phyloP scores from a whole-genome alignment of 2,888 invertebrate species.

The Agrilus cyanescens region DNA sequence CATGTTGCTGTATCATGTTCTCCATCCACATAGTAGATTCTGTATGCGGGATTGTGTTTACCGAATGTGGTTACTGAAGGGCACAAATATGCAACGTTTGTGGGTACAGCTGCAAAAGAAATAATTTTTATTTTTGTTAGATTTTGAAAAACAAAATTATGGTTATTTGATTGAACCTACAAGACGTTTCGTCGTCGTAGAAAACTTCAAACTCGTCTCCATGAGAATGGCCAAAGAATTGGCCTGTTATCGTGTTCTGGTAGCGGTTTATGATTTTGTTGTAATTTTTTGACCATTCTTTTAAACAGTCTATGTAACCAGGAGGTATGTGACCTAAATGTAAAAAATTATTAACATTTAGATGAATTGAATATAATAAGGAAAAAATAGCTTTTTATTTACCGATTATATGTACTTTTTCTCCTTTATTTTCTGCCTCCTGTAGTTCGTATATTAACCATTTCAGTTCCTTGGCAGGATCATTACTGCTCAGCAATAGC shows the following conservation, averaged over 20 bases:
- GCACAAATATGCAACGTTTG: conserved; percentile 80
- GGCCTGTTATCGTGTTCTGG: conserved; percentile 76
- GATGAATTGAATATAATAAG: background rate
- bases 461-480: conserved; percentile 86
- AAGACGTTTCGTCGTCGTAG: conserved; percentile 69
- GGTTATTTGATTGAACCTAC: conserved; percentile 35
- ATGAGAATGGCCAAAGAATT: conserved; percentile 90
- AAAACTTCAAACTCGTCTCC: conserved; percentile 88
- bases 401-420: conserved; percentile 93
- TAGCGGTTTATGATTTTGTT: conserved; percentile 79
- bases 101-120: conserved; percentile 50
- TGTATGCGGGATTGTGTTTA: conserved; percentile 85
- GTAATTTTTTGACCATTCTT: conserved; percentile 91
- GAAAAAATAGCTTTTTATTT: conserved; percentile 6
- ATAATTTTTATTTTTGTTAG: background rate
- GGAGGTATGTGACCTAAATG: conserved; percentile 79
- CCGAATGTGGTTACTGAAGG: conserved; percentile 91
- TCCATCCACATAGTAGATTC: conserved; percentile 91
- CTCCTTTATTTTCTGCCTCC: conserved; percentile 80
- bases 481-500: conserved; percentile 89
- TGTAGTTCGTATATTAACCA: conserved; percentile 91
- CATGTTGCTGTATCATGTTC: conserved; percentile 71
- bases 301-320: conserved; percentile 81
- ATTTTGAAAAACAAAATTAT: background rate
- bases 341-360: background rate